Percentiles rank a stretch among this genome's conserved stretches.
phyloP scores from a whole-genome alignment of 2,113 vertebrate species.

The Hippocampus zosterae region DNA sequence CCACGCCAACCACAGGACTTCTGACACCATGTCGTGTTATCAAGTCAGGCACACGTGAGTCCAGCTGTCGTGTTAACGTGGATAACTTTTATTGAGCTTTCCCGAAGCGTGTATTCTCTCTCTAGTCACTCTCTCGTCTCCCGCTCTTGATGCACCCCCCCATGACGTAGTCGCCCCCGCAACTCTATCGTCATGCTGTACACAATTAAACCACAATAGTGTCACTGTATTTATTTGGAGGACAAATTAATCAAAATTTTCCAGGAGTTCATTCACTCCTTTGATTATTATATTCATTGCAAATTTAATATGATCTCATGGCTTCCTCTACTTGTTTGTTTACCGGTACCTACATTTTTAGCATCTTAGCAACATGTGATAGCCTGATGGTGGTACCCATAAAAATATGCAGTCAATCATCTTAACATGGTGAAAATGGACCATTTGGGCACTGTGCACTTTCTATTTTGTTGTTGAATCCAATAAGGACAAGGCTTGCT shows the following conservation, averaged over 20 bases:
- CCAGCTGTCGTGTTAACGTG: too few species aligned
- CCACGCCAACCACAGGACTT: too few species aligned
- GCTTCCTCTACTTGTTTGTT: not conserved
- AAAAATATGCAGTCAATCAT: not conserved
- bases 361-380: not conserved
- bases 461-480: not conserved
- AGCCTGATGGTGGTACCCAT: not conserved
- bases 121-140: too few species aligned
- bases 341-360: not conserved
- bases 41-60: too few species aligned
- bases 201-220: too few species aligned
- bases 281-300: not conserved
- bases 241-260: not conserved
- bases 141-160: too few species aligned
- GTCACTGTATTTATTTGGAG: not conserved
- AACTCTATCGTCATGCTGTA: too few species aligned
- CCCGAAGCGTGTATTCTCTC: too few species aligned
- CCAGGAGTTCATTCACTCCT: not conserved
- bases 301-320: not conserved
- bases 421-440: not conserved
- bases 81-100: too few species aligned
- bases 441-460: not conserved
- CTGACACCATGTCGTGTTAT: too few species aligned
- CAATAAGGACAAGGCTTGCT: not conserved
- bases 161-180: too few species aligned